Evolutionary conservation across 2,113 vertebrate species (phyloP).

Genomic region (Ceyx margarethae): DNA sequence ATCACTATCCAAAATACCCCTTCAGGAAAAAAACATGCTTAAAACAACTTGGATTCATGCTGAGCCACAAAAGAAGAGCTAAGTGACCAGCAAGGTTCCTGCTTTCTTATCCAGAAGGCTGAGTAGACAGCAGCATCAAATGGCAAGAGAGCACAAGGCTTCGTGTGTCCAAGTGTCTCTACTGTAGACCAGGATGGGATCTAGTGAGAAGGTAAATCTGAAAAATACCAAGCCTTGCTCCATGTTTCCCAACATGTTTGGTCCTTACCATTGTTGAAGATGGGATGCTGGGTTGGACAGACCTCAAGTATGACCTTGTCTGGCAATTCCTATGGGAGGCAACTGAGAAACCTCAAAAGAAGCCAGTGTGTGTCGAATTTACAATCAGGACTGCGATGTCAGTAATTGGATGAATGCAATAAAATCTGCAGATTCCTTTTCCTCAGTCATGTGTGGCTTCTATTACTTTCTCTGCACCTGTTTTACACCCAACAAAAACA

Average conservation of each 20-base stretch:
- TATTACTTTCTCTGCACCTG: conserved; percentile 30
- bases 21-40: background rate
- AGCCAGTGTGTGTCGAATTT: background rate
- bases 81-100: background rate
- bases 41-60: background rate
- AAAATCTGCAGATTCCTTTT: conserved; percentile 27
- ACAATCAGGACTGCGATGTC: background rate
- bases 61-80: conserved; percentile 3
- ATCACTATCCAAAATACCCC: conserved; percentile 35
- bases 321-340: background rate
- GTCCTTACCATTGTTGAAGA: background rate
- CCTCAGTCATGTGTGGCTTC: conserved; percentile 5
- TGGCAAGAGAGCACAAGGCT: background rate
- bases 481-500: conserved; percentile 52
- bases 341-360: conserved; percentile 18
- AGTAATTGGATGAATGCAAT: conserved; percentile 13
- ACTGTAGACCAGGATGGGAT: background rate
- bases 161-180: background rate
- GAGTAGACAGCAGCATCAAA: background rate
- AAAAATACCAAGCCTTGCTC: background rate
- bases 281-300: background rate
- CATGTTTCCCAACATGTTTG: background rate
- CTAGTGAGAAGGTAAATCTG: background rate
- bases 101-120: background rate
- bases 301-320: background rate